These are phyloP conservation scores for Diploptera punctata DNA, from an alignment of 2,888 invertebrate species.

Conservation along the genomic window DNA sequence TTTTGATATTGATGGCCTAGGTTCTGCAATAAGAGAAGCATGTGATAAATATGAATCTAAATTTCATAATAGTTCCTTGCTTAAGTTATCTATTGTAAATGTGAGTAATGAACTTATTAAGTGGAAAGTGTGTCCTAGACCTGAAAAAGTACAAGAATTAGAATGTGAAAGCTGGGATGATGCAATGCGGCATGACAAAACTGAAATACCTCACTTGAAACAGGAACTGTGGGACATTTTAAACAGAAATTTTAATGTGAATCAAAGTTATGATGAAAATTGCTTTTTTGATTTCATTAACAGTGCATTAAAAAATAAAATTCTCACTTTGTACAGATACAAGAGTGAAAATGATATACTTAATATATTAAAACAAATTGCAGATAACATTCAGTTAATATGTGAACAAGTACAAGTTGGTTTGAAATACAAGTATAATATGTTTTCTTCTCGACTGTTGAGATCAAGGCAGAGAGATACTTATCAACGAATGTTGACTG, in stretches of 20 bases:
- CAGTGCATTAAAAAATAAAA: conserved; percentile 14
- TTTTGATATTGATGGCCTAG: not conserved
- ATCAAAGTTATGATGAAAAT: not conserved
- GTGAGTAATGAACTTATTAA: conserved; percentile 15
- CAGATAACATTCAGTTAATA: conserved; percentile 44
- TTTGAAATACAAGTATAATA: conserved; percentile 44
- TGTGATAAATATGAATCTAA: conserved; percentile 32
- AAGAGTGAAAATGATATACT: conserved; percentile 49
- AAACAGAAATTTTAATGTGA: not conserved
- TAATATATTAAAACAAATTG: conserved; percentile 46
- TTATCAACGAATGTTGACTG: conserved; percentile 24
- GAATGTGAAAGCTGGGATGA: not conserved
- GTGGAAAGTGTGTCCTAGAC: conserved; percentile 45
- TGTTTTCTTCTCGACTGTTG: conserved; percentile 38
- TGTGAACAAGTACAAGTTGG: conserved; percentile 47
- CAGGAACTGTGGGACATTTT: not conserved
- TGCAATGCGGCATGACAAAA: not conserved
- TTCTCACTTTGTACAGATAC: conserved; percentile 44
- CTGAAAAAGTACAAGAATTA: conserved; percentile 7
- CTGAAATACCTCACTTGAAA: not conserved
- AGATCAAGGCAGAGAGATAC: conserved; percentile 37
- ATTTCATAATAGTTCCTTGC: conserved; percentile 34
- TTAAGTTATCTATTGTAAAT: conserved; percentile 33
- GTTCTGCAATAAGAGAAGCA: not conserved
- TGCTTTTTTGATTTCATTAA: conserved; percentile 19